These are phyloP conservation scores for Hoplodrina ambigua DNA, from an alignment of 2,888 invertebrate species.

Conservation along the genomic window DNA sequence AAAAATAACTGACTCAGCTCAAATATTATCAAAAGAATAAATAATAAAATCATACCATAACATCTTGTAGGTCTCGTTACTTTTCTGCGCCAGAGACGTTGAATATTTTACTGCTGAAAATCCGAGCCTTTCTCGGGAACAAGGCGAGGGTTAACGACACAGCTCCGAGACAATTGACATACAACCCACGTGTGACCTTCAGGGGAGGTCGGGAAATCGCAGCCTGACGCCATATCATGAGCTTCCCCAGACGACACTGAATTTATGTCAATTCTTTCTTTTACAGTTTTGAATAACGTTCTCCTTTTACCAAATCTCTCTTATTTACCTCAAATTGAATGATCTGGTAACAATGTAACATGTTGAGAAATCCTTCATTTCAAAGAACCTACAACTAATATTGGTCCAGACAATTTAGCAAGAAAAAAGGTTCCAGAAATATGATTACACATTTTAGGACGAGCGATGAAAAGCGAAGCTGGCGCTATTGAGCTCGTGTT, in stretches of 20 bases:
- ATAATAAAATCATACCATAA: conserved; percentile 43
- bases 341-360: conserved; percentile 19
- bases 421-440: conserved; percentile 42
- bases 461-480: conserved; percentile 39
- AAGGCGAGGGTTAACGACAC: conserved; percentile 44
- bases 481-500: conserved; percentile 37
- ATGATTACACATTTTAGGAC: conserved; percentile 34
- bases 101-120: conserved; percentile 50
- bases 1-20: conserved; percentile 19
- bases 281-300: conserved; percentile 18
- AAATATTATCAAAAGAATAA: conserved; percentile 48
- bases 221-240: conserved; percentile 21
- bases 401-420: conserved; percentile 39
- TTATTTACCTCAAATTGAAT: conserved; percentile 14
- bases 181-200: conserved; percentile 55
- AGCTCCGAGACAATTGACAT: conserved; percentile 50
- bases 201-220: conserved; percentile 30
- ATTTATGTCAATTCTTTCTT: conserved; percentile 10
- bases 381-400: conserved; percentile 25
- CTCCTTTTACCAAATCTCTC: conserved; percentile 2
- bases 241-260: conserved; percentile 16
- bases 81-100: conserved; percentile 43
- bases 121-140: conserved; percentile 16
- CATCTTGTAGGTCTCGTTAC: conserved; percentile 37
- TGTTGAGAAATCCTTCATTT: conserved; percentile 17